Evolutionary conservation across 2,797 vertebrate species (phyloP), one percentile per base, ranked within the genome.

Genomic region (Helostoma temminkii): DNA sequence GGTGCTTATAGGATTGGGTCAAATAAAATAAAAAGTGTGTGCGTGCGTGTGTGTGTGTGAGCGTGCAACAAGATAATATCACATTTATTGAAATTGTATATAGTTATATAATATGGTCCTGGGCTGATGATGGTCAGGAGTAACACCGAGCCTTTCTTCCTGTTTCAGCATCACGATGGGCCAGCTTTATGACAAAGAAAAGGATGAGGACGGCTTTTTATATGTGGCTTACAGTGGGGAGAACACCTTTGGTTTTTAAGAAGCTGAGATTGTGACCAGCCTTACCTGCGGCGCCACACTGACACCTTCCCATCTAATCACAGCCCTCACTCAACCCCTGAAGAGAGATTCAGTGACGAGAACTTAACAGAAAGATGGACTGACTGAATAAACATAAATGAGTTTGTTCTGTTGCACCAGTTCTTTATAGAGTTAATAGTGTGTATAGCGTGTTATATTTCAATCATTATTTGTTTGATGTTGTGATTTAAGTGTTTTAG

Each of bases 221-320:
- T 99, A 99, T 16, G 96, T 98, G 92, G 97, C 97, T 22, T 99
- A 98, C 95, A 99, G 97, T 37, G 97, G 97, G 49, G 98, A 99
- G 90, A 99, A 98, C 92, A 99, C 97, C 4, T 99, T 99, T 53
- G 98, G 98, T 83, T 94, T 95, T 88, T 96, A 0, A 10, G 54
- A 52, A 48, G 65, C 70, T 46, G 22, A 11, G 12, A 39, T 24
- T 12, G 24, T 22, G 56, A 63, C 61, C 46, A 48, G 58, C 73
- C 68, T 58, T 41, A 53, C 69, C 43, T n/a, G 50, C 63, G 42
- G 53, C 58, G 21, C 48, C 49, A 19, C 70, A 4, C 56, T 4
- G 22, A 58, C 78, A 22, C 52, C 66, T 64, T 10, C 71, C 71
- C 65, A 71, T 72, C 65, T 66, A 82, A 84, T 80, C 85, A 82